phyloP scores from a whole-genome alignment of 53 echinoderm and acorn worm genomes.

The Patiria pectinifera region DNA sequence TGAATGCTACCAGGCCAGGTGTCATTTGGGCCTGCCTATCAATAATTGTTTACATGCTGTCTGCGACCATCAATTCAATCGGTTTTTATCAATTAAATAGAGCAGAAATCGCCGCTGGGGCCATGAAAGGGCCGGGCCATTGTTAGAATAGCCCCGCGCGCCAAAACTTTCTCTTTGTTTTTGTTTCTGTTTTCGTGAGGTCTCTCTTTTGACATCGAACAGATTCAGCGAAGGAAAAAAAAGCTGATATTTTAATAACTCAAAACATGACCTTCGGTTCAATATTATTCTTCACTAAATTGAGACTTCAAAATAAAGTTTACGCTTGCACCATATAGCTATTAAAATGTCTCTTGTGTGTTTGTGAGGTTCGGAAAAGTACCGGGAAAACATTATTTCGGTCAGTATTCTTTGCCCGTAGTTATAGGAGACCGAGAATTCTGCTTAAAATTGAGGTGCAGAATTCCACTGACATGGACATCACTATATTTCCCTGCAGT shows the following conservation, averaged over 20 bases:
- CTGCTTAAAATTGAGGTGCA: no score
- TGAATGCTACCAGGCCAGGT: slow-evolving; percentile 23
- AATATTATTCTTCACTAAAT: background rate
- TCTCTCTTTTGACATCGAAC: background rate
- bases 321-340: no score
- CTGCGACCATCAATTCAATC: slow-evolving; percentile 29
- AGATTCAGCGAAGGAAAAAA: background rate
- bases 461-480: no score
- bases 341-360: no score
- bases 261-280: background rate
- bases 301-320: background rate
- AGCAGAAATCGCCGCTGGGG: slow-evolving; percentile 42
- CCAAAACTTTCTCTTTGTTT: slow-evolving; percentile 26
- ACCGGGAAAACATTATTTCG: no score
- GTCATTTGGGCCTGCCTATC: slow-evolving; percentile 33
- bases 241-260: background rate
- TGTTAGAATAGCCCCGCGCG: slow-evolving; percentile 19
- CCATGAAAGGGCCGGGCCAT: background rate
- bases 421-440: no score
- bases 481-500: no score
- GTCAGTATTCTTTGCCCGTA: no score
- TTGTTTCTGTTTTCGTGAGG: background rate
- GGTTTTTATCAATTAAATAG: slow-evolving; percentile 48
- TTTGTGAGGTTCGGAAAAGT: no score
- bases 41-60: slow-evolving; percentile 50